Percentiles rank a stretch among this genome's conserved stretches.
Conservation (phyloP, 2,888 invertebrate genomes). For the Allophyes oxyacanthae region DNA sequence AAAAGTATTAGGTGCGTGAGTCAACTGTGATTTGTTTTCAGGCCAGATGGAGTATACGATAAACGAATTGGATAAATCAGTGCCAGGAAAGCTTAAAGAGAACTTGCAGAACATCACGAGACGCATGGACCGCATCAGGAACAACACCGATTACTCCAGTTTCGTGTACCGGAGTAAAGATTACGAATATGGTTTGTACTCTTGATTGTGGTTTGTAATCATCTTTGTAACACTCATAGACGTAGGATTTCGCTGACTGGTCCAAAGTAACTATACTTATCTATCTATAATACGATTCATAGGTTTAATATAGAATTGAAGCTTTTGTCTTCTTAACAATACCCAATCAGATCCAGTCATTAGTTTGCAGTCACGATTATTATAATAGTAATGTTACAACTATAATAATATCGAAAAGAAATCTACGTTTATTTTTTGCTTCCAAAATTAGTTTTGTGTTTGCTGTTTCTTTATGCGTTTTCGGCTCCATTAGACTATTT, state of each 20-base stretch:
- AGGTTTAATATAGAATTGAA: conserved; percentile 8
- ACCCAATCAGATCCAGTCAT: conserved; percentile 29
- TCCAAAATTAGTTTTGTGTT: not conserved
- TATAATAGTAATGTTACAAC: conserved; percentile 9
- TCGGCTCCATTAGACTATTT: not conserved
- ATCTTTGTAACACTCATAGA: too few species aligned
- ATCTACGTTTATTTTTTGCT: conserved; percentile 18
- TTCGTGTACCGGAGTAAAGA: conserved; percentile 81
- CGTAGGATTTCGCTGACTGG: too few species aligned
- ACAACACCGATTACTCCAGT: conserved; percentile 68
- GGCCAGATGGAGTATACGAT: conserved; percentile 84
- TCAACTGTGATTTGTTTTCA: conserved; percentile 46
- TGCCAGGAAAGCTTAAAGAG: conserved; percentile 80
- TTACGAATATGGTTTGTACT: conserved; percentile 81
- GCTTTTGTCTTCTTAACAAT: conserved; percentile 30
- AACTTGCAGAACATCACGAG: conserved; percentile 81
- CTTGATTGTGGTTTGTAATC: too few species aligned
- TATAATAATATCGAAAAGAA: conserved; percentile 30
- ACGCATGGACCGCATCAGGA: conserved; percentile 81
- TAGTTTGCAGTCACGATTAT: conserved; percentile 40
- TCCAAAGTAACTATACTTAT: too few species aligned
- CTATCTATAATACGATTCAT: not conserved
- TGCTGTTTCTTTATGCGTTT: conserved; percentile 11
- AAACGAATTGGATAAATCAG: conserved; percentile 82
- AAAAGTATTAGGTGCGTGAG: not conserved